phyloP scores from a whole-genome alignment of 2,797 vertebrate species.

The Furcifer pardalis region DNA sequence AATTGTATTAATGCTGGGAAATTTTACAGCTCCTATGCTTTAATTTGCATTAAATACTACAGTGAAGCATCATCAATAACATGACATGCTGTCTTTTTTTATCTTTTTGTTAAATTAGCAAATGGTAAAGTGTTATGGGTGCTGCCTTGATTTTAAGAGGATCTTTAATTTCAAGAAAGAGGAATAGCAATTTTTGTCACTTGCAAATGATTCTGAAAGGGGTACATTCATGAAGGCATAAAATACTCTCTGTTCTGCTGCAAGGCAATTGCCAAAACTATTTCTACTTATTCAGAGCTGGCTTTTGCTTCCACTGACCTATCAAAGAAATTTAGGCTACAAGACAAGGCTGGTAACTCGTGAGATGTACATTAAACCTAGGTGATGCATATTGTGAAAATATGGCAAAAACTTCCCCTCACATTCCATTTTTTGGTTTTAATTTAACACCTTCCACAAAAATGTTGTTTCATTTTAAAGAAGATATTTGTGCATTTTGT shows the following conservation, averaged over 20 bases:
- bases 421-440: not conserved
- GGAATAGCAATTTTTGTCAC: not conserved
- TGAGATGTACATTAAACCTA: not conserved
- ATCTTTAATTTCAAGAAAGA: not conserved
- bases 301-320: not conserved
- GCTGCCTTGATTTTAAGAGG: not conserved
- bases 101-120: slow-evolving; percentile 1
- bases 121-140: not conserved
- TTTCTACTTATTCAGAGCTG: not conserved
- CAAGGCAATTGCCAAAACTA: not conserved
- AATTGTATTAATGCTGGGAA: not conserved
- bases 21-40: not conserved
- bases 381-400: too few species aligned
- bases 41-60: not conserved
- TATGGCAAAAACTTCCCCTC: not conserved
- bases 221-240: not conserved
- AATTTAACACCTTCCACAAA: too few species aligned
- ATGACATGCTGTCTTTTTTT: not conserved
- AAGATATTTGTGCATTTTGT: too few species aligned
- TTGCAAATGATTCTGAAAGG: not conserved
- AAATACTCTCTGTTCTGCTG: not conserved
- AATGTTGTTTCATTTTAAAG: too few species aligned
- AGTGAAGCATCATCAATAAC: not conserved
- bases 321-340: not conserved
- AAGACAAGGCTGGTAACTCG: not conserved